Percentiles rank a stretch among this genome's conserved stretches.
These are phyloP conservation scores for Pristis pectinata DNA, from an alignment of 2,797 vertebrate species.

Conservation along the genomic window DNA sequence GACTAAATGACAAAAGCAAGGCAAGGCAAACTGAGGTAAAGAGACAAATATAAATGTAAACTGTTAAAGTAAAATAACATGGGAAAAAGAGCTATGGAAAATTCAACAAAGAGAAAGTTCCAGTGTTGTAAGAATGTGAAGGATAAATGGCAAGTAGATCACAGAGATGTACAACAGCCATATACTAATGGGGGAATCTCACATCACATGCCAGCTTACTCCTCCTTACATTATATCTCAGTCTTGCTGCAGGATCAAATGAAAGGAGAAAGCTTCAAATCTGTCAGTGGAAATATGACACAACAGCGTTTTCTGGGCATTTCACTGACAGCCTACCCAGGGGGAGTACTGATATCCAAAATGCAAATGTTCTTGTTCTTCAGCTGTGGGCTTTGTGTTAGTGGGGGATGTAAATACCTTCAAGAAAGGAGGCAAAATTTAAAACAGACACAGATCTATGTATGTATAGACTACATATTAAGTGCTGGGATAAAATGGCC, in stretches of 20 bases:
- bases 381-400: neutral
- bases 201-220: neutral
- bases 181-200: neutral
- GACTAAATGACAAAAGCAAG: no score
- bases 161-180: neutral
- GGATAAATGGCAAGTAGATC: neutral
- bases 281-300: neutral
- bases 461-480: neutral
- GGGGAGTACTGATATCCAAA: neutral
- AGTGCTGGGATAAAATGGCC: neutral
- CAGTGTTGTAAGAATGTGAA: neutral
- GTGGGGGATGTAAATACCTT: neutral
- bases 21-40: neutral
- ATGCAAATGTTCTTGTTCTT: constrained; percentile 3
- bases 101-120: neutral
- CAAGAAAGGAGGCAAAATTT: neutral
- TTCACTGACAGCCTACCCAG: neutral
- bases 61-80: neutral
- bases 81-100: neutral
- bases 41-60: neutral
- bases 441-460: neutral
- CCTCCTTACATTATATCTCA: neutral
- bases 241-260: neutral
- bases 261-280: neutral
- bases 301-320: neutral